Evolutionary conservation across 2,888 invertebrate species (phyloP), one percentile per base, ranked within the genome.

Genomic region (Chymomyza amoena): DNA sequence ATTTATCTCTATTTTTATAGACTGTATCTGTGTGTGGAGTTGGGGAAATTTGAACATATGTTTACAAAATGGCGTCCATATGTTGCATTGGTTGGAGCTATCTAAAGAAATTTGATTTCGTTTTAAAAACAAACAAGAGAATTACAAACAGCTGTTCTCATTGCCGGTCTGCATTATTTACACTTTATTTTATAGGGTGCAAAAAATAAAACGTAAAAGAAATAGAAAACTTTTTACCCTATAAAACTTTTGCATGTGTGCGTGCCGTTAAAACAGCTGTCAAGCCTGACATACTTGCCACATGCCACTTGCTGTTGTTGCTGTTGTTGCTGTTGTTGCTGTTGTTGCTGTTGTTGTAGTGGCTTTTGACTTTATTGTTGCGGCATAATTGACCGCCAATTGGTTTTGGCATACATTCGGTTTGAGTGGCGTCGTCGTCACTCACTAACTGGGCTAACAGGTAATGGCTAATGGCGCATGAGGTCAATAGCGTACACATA

Each of bases 1-100:
- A 77, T 79, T 78, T 77, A 73, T 77, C 77, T 77, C 76, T 69
- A 70, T 70, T 67, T 63, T 51, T 45, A 45, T 45, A 45, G 39
- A 45, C 39, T 45, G 13, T 13, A 13, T 5, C 4, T 6, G 32
- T 20, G 20, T 9, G 9, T 36, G 13, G 39, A 45, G 39, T 45
- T 13, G 13, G 13, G 39, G 39, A 13, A 13, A 45, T 45, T 13
- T 13, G 13, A 45, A 45, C 39, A 45, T 45, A 45, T 45, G 39
- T 45, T 45, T 45, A 13, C 39, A 45, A 45, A 45, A 13, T 13
- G 13, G 39, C 39, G 39, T 45, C 39, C 39, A 45, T 45, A 45
- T 45, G 39, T 45, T 32, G 32, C 32, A 7, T 45, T 10, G 4
- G 13, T 45, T 10, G 13, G 39, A 13, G 13, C 13, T 45, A 13